Evolutionary conservation across 1,140 invertebrate genomes (phyloP).

Genomic region (Aphaenogaster ashmeadi): DNA sequence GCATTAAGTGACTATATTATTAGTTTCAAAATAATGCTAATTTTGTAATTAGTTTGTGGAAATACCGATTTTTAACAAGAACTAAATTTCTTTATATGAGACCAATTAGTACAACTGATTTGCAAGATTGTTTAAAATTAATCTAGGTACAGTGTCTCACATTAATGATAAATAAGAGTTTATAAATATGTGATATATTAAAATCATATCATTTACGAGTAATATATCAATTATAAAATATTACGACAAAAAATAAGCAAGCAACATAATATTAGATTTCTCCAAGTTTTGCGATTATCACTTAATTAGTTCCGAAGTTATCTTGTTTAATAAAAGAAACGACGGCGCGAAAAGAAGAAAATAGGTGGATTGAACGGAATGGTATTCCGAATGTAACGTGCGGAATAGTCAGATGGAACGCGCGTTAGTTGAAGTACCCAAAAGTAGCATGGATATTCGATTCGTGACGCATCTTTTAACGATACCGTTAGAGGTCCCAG

Average conservation of each 20-base stretch:
- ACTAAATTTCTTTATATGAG: not conserved
- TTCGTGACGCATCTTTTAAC: slow-evolving; percentile 36
- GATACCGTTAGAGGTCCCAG: slow-evolving; percentile 74
- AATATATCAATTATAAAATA: not conserved
- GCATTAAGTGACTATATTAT: not conserved
- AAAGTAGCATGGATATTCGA: slow-evolving; percentile 53
- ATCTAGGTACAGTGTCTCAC: not conserved
- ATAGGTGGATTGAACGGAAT: not conserved
- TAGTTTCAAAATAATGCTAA: not conserved
- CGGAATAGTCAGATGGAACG: not conserved
- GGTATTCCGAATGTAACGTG: not conserved
- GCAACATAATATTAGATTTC: not conserved
- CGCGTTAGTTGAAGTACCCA: slow-evolving; percentile 33
- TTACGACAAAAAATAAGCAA: not conserved
- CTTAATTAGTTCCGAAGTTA: not conserved
- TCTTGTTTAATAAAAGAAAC: not conserved
- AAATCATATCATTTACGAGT: not conserved
- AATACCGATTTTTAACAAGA: not conserved
- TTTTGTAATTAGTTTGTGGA: not conserved
- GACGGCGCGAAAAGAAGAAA: not conserved
- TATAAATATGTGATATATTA: not conserved
- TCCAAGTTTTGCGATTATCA: not conserved
- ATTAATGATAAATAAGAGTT: not conserved
- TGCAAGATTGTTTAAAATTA: not conserved
- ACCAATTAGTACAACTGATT: not conserved